These are phyloP conservation scores for Pheosia tremula DNA, from an alignment of 2,888 invertebrate genomes.

Conservation along the genomic window DNA sequence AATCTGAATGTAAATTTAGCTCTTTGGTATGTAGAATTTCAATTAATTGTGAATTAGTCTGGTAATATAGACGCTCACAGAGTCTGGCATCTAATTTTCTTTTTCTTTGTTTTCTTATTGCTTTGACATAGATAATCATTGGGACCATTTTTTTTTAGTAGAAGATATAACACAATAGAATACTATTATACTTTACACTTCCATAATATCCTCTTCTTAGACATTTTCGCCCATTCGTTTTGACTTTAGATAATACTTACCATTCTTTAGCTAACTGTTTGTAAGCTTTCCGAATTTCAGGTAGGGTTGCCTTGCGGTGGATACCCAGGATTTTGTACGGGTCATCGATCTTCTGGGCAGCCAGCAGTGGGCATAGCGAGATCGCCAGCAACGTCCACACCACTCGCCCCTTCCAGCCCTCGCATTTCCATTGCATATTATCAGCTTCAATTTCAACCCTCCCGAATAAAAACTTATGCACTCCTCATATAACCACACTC, in stretches of 20 bases:
- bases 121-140: too few relatives aligned
- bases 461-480: slow-evolving; percentile 45
- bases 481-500: slow-evolving; percentile 57
- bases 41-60: background rate
- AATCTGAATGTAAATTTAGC: too few relatives aligned
- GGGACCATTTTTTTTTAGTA: too few relatives aligned
- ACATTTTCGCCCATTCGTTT: too few relatives aligned
- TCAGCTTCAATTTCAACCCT: slow-evolving; percentile 42
- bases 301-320: slow-evolving; percentile 88
- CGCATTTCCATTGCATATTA: slow-evolving; percentile 80
- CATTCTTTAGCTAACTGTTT: slow-evolving; percentile 96
- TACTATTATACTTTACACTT: too few relatives aligned
- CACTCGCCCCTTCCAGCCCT: slow-evolving; percentile 69
- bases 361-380: slow-evolving; percentile 51
- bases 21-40: background rate
- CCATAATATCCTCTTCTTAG: too few relatives aligned
- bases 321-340: slow-evolving; percentile 94
- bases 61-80: background rate
- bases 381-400: slow-evolving; percentile 57
- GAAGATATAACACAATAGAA: too few relatives aligned
- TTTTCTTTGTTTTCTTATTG: too few relatives aligned
- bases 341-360: slow-evolving; percentile 86
- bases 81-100: too few relatives aligned
- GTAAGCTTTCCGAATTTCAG: slow-evolving; percentile 95
- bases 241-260: slow-evolving; percentile 72